Evolutionary conservation across 2,797 vertebrate species (phyloP).

Genomic region (Halcyon badia): DNA sequence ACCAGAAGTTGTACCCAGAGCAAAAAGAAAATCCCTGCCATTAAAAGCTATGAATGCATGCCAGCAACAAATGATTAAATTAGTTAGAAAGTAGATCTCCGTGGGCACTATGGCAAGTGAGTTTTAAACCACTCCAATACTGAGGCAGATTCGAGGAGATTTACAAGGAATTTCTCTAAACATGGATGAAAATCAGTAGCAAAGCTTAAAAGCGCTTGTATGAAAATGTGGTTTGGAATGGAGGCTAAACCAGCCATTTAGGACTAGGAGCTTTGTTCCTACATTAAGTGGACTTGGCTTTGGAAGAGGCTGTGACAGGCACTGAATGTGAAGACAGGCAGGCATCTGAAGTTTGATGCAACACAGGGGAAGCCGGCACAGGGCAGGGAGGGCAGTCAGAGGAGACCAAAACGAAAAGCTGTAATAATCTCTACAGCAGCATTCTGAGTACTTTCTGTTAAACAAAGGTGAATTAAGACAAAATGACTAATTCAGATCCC

Average conservation of each 20-base stretch:
- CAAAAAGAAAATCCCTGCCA: background rate
- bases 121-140: background rate
- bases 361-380: background rate
- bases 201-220: background rate
- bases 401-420: background rate
- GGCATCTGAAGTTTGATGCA: background rate
- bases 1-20: background rate
- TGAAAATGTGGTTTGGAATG: background rate
- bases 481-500: background rate
- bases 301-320: background rate
- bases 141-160: background rate
- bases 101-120: background rate
- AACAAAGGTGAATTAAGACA: background rate
- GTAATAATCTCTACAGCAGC: background rate
- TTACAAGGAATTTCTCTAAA: background rate
- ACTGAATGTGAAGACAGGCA: background rate
- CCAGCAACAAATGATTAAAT: background rate
- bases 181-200: background rate
- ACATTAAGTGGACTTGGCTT: background rate
- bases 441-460: background rate
- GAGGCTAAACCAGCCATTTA: background rate
- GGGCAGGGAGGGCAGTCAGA: background rate
- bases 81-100: background rate
- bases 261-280: background rate
- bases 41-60: background rate